Evolutionary conservation across 2,888 invertebrate species (phyloP), one percentile per base, ranked within the genome.

Genomic region (Pimpla rufipes): DNA sequence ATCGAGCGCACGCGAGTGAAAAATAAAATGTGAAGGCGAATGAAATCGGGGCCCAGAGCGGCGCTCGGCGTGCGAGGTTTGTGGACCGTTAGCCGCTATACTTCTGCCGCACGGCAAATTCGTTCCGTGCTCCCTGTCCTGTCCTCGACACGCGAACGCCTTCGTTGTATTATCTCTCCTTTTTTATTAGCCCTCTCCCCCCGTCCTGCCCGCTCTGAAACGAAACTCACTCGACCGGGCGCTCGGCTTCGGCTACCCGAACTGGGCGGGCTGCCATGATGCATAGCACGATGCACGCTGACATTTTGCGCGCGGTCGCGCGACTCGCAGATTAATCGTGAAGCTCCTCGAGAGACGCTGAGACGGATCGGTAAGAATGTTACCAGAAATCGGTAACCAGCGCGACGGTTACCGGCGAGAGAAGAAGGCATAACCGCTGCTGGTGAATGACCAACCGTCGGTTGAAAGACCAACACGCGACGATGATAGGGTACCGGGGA

Each of bases 51-150:
- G 50, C 71, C 62, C 64, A 13, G 23, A 67, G 45, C 66, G n/a
- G 37, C 57, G 16, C 18, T 67, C 52, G 7, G 75, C 71, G 70
- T 67, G 68, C 82, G 75, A 68, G 68, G 77, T 52, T 76, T 70
- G 52, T 74, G 70, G 80, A 86, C 86, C 85, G 86, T 86, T 86
- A 86, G 79, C 70, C 78, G 55, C 52, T 75, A 35, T 42, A 40
- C 18, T 59, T 18, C 35, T 42, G 37, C 35, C 21, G 62, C 76
- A 67, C 79, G 76, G 73, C 75, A 45, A 83, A 85, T 85, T 84
- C 74, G 77, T 84, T 85, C 76, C 78, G 64, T 71, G 52, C 73
- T 66, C 74, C 75, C 71, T 62, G 57, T 68, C 73, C 35, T 45
- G 29, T 29, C 29, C 3, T 29, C 29, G 29, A 70, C 57, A 77